A percentile compares a stretch with the other conserved stretches of the same genome.
phyloP scores from a whole-genome alignment of 2,113 vertebrate species.

The Physeter macrocephalus region DNA sequence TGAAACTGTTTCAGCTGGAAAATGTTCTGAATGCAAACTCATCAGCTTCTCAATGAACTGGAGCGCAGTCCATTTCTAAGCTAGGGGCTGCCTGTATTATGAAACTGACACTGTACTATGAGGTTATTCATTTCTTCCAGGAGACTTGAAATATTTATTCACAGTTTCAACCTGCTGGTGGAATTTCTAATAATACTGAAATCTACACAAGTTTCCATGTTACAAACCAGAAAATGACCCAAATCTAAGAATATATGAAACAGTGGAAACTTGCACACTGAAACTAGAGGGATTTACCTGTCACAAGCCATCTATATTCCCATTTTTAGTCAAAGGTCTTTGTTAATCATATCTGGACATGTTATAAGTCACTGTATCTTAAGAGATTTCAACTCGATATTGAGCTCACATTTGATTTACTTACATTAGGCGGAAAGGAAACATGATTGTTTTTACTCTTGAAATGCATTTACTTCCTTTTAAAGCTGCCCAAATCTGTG shows the following conservation, averaged over 20 bases:
- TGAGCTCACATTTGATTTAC: slow-evolving; percentile 44
- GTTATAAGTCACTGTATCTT: slow-evolving; percentile 20
- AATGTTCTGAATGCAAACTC: slow-evolving; percentile 15
- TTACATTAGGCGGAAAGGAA: slow-evolving; percentile 30
- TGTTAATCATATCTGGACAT: slow-evolving; percentile 47
- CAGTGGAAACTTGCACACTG: background rate
- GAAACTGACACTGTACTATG: background rate
- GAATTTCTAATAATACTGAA: slow-evolving; percentile 57
- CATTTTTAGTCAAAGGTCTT: slow-evolving; percentile 57
- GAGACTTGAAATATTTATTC: slow-evolving; percentile 38
- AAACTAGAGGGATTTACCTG: background rate
- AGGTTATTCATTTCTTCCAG: slow-evolving; percentile 47
- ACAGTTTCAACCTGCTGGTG: slow-evolving; percentile 44
- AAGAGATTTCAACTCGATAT: slow-evolving; percentile 37
- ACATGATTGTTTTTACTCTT: slow-evolving; percentile 16
- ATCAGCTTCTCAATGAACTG: background rate
- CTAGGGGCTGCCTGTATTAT: background rate
- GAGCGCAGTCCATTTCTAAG: background rate
- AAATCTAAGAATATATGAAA: slow-evolving; percentile 9
- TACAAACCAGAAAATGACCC: slow-evolving; percentile 21
- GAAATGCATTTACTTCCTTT: background rate
- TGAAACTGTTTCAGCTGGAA: background rate
- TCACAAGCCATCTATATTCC: background rate
- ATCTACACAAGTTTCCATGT: slow-evolving; percentile 2
- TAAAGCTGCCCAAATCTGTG: slow-evolving; percentile 14